These are phyloP conservation scores for Strix occidentalis DNA, from an alignment of 2,797 vertebrate species.

Conservation along the genomic window DNA sequence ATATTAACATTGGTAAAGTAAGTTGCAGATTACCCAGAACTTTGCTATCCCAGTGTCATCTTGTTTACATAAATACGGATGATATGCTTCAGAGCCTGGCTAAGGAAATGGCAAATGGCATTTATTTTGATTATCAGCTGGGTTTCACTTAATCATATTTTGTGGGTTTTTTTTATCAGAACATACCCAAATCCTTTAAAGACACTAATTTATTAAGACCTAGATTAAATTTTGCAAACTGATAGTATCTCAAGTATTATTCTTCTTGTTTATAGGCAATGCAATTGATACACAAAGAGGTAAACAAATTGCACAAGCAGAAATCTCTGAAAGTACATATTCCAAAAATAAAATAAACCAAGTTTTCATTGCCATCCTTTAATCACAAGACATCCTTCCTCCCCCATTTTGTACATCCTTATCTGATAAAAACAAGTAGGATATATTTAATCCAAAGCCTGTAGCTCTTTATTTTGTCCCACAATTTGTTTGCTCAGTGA, in stretches of 20 bases:
- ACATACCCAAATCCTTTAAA: not conserved
- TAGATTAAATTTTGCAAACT: not conserved
- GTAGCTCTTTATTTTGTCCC: not conserved
- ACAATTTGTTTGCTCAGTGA: not conserved
- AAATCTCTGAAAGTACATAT: not conserved
- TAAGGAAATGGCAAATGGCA: not conserved
- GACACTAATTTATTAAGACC: not conserved
- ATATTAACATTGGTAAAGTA: not conserved
- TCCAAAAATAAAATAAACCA: not conserved
- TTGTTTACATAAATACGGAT: rapidly evolving
- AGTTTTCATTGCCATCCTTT: not conserved
- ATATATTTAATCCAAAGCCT: not conserved
- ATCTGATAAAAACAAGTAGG: not conserved
- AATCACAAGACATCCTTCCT: not conserved
- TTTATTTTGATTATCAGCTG: not conserved
- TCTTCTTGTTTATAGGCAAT: not conserved
- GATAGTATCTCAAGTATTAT: not conserved
- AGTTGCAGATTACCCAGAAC: not conserved
- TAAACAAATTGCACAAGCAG: not conserved
- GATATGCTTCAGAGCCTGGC: not conserved
- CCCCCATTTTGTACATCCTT: not conserved
- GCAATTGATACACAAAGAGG: not conserved
- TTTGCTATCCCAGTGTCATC: not conserved
- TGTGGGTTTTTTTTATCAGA: not conserved
- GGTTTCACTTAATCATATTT: not conserved